Base-by-base conservation (phyloP, 2,888 invertebrate species). In the Tenthredo distinguenda region DNA sequence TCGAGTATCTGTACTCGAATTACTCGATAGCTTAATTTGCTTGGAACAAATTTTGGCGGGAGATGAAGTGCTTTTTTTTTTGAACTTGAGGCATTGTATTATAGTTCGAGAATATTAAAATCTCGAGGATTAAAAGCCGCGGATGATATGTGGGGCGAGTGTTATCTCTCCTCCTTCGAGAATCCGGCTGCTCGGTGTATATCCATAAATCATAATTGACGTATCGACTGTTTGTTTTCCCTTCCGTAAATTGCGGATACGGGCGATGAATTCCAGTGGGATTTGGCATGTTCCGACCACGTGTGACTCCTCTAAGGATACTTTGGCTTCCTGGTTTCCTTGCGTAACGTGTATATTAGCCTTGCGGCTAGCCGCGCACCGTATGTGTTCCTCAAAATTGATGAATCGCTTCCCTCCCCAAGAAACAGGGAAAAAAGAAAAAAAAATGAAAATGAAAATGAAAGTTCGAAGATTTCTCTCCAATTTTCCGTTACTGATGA, bases 271-370 rank as follows among this genome's bases (percentile, higher is more conserved):
- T 87, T 87, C 88, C 87, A 87, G 15, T 6, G 88, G 87, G 87
- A 88, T 86, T 88, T 81, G 84, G 87, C 87, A 87, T 85, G 85
- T 88, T 88, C 84, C 86, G 77, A 88, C 88, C 88, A 87, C 87
- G 65, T 87, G 87, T 88, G 58, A 71, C 62, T 37, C 18, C 85
- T 72, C 79, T 82, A 85, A 79, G 71, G 85, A 88, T 71, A 71
- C 47, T 68, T 37, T 85, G 79, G 86, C 87, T 88, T 89, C 87
- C 89, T 86, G 81, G 81, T 58, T 81, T 79, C 65, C 76, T 84
- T 55, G 62, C 79, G 50, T 84, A 84, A 84, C 84, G 84, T 81
- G 79, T 68, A 77, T 76, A 79, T 62, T 26, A 84, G 43, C 68
- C 68, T 55, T 81, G 82, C 37, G 85, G 85, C 65, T 86, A 84